Conservation (phyloP, 2,113 vertebrate species). For the Cavia aperea region DNA sequence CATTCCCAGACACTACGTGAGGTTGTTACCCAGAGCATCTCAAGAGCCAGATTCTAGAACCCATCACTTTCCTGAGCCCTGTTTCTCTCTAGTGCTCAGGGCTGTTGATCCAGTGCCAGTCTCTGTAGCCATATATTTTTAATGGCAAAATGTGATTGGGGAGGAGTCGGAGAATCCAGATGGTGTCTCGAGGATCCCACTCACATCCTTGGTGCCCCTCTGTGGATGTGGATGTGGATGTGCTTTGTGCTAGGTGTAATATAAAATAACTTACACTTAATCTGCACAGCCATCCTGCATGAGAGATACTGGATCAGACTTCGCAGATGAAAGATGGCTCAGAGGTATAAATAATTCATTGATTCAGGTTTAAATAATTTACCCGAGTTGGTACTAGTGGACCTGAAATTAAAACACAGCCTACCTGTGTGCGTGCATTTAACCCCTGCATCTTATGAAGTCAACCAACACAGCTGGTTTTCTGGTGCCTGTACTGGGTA, state of each 20-base stretch:
- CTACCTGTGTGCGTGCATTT: background rate
- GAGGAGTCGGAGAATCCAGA: background rate
- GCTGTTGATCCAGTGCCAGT: background rate
- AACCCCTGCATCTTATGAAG: background rate
- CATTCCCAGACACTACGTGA: background rate
- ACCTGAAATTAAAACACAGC: constrained; percentile 11
- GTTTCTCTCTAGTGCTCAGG: background rate
- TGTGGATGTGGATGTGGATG: background rate
- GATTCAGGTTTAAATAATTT: background rate
- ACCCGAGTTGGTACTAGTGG: background rate
- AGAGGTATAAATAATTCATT: background rate
- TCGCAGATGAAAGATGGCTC: background rate
- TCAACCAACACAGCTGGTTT: background rate
- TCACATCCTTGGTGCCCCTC: background rate
- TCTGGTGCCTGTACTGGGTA: background rate
- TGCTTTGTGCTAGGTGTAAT: background rate
- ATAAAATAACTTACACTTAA: background rate
- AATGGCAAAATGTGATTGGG: background rate
- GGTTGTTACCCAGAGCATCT: background rate
- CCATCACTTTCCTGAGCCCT: background rate
- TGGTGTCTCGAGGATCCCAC: background rate
- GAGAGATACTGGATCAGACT: background rate
- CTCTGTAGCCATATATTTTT: background rate
- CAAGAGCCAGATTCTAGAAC: background rate
- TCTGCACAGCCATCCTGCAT: background rate